Percentiles rank a stretch among this genome's conserved stretches.
Conservation (phyloP, 1,140 invertebrate genomes). For the Lethocerus indicus region DNA sequence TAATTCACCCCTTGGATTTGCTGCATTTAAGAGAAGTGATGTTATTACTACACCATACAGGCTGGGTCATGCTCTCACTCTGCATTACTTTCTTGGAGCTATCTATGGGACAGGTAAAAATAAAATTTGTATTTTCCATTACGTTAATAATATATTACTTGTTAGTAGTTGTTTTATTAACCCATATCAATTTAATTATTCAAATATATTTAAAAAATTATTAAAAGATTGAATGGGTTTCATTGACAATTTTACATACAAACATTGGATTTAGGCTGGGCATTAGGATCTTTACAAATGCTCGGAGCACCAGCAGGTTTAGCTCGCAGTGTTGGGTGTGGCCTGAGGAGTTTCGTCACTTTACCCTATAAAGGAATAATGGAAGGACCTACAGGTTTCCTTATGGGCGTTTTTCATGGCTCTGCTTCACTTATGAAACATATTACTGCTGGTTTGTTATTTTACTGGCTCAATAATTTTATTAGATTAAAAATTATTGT, state of each 20-base stretch:
- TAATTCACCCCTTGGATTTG: slow-evolving; percentile 72
- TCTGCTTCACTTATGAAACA: slow-evolving; percentile 68
- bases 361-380: slow-evolving; percentile 70
- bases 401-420: slow-evolving; percentile 64
- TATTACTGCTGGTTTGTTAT: slow-evolving; percentile 46
- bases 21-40: slow-evolving; percentile 52
- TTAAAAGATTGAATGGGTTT: too few relatives aligned
- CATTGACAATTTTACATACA: too few relatives aligned
- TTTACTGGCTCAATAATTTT: background rate
- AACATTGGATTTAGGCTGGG: slow-evolving; percentile 45
- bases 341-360: slow-evolving; percentile 68
- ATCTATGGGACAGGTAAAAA: slow-evolving; percentile 63
- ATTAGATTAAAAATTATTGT: background rate
- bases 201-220: too few relatives aligned
- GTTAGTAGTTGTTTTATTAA: too few relatives aligned
- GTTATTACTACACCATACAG: slow-evolving; percentile 59
- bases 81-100: slow-evolving; percentile 81
- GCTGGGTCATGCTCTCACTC: slow-evolving; percentile 61
- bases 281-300: slow-evolving; percentile 82
- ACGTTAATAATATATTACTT: too few relatives aligned
- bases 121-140: background rate
- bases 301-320: slow-evolving; percentile 74
- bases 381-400: slow-evolving; percentile 66
- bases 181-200: too few relatives aligned
- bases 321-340: slow-evolving; percentile 65